A percentile compares a stretch with the other conserved stretches of the same genome.
Conservation (phyloP, 2,113 vertebrate species). For the Epinephelus lanceolatus region DNA sequence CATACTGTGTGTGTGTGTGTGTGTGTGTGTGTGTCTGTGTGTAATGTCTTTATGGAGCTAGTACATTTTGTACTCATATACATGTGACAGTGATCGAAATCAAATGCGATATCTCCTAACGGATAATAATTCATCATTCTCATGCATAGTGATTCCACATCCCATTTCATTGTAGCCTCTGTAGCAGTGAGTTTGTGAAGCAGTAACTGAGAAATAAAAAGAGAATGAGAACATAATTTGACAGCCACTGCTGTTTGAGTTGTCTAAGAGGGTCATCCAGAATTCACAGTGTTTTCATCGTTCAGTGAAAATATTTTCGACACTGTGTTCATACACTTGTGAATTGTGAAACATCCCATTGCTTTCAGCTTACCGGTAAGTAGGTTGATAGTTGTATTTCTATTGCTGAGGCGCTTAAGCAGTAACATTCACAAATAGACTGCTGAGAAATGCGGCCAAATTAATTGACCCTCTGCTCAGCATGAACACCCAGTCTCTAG, state of each 20-base stretch:
- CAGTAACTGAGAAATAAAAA: not conserved
- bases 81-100: not conserved
- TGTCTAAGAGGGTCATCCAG: not conserved
- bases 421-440: not conserved
- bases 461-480: slow-evolving; percentile 38
- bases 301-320: not conserved
- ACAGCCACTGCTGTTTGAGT: not conserved
- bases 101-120: not conserved
- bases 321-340: not conserved
- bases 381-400: not conserved
- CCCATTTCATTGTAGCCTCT: not conserved
- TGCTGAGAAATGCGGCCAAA: not conserved
- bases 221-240: not conserved
- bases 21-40: not conserved
- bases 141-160: not conserved
- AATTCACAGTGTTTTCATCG: not conserved
- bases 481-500: not conserved
- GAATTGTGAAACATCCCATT: not conserved
- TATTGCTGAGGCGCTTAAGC: not conserved
- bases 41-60: no score
- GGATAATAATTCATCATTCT: not conserved
- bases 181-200: not conserved
- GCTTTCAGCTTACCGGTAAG: slow-evolving; percentile 10
- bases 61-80: not conserved
- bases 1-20: no score